These are phyloP conservation scores for Periplaneta americana DNA, from an alignment of 1,140 invertebrate genomes.

Conservation along the genomic window DNA sequence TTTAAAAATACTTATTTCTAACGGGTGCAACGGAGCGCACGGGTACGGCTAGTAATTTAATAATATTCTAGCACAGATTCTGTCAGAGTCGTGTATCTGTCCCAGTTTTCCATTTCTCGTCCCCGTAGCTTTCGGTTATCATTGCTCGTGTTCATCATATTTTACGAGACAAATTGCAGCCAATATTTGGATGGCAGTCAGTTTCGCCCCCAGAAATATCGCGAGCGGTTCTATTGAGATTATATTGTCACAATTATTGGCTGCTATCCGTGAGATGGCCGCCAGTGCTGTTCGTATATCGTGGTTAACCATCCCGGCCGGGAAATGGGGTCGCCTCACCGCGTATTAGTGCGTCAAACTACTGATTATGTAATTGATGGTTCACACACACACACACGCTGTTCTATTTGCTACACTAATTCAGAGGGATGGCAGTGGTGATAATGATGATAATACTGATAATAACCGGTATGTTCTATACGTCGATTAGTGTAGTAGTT, in stretches of 20 bases:
- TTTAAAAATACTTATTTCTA: too few species aligned
- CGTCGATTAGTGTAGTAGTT: not conserved
- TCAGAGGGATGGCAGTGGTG: not conserved
- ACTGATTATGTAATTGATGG: not conserved
- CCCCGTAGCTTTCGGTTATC: too few species aligned
- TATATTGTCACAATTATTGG: not conserved
- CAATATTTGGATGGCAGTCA: not conserved
- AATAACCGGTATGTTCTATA: not conserved
- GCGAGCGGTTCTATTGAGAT: not conserved
- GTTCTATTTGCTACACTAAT: not conserved
- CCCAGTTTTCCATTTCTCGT: too few species aligned
- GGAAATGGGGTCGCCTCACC: not conserved
- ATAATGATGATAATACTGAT: not conserved
- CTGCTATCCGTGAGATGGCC: not conserved
- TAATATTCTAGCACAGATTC: too few species aligned
- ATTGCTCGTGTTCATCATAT: too few species aligned
- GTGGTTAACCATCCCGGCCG: not conserved
- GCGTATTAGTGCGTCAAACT: not conserved
- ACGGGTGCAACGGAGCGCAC: too few species aligned
- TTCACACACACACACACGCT: not conserved
- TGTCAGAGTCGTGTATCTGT: too few species aligned
- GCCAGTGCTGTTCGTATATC: not conserved
- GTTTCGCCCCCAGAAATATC: not conserved
- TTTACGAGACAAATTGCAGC: too few species aligned
- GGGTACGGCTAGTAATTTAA: too few species aligned